Conservation (phyloP, 2,113 vertebrate genomes). For the Noturus placidus region DNA sequence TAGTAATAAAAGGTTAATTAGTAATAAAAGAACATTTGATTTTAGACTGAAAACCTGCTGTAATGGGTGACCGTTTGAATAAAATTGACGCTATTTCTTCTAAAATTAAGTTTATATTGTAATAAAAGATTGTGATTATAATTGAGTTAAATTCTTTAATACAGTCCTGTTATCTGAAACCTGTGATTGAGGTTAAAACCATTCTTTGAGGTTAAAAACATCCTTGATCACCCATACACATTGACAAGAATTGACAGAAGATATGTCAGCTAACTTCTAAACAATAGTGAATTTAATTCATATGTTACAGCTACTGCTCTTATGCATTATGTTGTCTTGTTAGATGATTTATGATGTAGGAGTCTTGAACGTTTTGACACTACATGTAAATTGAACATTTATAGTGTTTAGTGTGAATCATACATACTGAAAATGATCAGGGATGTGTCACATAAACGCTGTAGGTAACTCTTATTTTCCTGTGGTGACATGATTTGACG, state of each 20-base stretch:
- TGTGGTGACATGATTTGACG: background rate
- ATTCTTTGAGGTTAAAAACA: background rate
- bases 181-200: background rate
- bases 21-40: background rate
- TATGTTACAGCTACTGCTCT: background rate
- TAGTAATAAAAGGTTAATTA: background rate
- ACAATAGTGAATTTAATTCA: background rate
- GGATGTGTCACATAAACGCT: background rate
- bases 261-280: too few relatives aligned
- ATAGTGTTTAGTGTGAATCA: background rate
- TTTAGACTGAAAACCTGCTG: background rate
- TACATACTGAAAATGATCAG: background rate
- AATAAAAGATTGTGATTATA: background rate
- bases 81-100: background rate
- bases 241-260: background rate
- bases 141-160: background rate
- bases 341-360: background rate
- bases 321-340: background rate
- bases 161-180: background rate
- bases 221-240: background rate
- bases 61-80: background rate
- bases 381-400: slow-evolving; percentile 2
- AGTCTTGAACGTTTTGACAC: background rate
- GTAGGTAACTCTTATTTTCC: background rate
- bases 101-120: background rate